Percentiles rank a stretch among this genome's conserved stretches.
Evolutionary conservation across 2,113 vertebrate genomes (phyloP).

Genomic region (Cyanistes caeruleus): DNA sequence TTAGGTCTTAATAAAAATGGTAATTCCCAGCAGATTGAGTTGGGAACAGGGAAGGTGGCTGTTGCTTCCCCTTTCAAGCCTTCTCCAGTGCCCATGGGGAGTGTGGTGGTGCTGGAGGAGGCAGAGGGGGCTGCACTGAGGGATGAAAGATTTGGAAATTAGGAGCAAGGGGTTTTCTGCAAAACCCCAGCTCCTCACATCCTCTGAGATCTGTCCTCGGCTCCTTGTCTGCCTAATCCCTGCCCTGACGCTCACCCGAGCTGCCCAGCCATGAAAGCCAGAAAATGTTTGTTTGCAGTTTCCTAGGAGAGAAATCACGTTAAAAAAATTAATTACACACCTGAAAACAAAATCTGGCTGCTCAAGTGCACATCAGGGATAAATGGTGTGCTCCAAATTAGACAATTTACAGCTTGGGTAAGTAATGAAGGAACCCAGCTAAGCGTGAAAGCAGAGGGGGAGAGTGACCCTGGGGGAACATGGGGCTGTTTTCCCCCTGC

Average conservation of each 20-base stretch:
- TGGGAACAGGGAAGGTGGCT: neutral
- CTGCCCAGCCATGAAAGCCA: neutral
- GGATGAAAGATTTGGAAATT: neutral
- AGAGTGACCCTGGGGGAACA: neutral
- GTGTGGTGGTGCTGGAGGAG: neutral
- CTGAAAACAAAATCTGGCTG: conserved; percentile 74
- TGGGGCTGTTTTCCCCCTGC: neutral
- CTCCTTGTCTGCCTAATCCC: neutral
- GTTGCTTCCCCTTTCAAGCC: neutral
- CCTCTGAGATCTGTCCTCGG: fast-evolving
- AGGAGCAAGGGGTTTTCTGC: neutral
- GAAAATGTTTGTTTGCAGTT: conserved; percentile 64
- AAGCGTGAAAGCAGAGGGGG: neutral
- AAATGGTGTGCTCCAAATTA: conserved; percentile 67
- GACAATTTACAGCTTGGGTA: conserved; percentile 66
- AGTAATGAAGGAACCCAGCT: conserved; percentile 44
- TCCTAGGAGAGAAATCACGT: conserved; percentile 71
- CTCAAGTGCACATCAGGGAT: conserved; percentile 71
- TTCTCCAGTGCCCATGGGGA: neutral
- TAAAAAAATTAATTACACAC: conserved; percentile 76
- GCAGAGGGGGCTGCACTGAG: neutral
- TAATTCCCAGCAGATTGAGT: conserved; percentile 58
- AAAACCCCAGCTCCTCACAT: neutral
- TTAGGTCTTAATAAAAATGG: conserved; percentile 65
- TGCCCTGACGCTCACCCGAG: neutral